phyloP scores from a whole-genome alignment of 2,888 invertebrate genomes.

The Pristionchus entomophagus region DNA sequence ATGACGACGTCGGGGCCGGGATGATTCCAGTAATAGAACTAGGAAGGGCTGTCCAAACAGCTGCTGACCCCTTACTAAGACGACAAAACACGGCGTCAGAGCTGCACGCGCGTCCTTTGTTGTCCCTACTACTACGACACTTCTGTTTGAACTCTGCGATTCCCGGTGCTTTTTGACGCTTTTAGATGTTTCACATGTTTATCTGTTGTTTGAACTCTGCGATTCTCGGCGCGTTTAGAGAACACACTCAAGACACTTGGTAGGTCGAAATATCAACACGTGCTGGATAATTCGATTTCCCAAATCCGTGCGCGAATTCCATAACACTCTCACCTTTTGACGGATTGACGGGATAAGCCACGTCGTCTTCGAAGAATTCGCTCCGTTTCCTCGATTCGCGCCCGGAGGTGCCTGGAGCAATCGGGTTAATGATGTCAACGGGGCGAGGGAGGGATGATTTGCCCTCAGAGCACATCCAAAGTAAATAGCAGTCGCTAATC shows the following conservation, averaged over 20 bases:
- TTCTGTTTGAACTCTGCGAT: neutral
- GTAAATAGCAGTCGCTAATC: slow-evolving; percentile 7
- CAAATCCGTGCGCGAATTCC: too few relatives aligned
- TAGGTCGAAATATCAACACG: neutral
- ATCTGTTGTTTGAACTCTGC: neutral
- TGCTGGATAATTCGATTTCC: too few relatives aligned
- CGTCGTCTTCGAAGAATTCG: slow-evolving; percentile 6
- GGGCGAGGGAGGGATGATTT: neutral
- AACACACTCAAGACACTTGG: neutral
- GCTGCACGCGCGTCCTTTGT: too few relatives aligned
- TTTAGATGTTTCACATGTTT: too few relatives aligned
- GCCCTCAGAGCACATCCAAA: neutral
- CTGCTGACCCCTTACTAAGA: neutral
- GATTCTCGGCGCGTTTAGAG: neutral
- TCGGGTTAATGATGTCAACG: slow-evolving; percentile 5
- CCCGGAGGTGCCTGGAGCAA: slow-evolving; percentile 25
- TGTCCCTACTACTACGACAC: too few relatives aligned
- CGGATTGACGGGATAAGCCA: neutral
- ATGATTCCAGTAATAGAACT: slow-evolving; percentile 26
- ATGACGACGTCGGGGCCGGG: neutral
- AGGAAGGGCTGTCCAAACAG: neutral
- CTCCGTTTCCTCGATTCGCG: neutral
- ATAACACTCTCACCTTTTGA: slow-evolving; percentile 18
- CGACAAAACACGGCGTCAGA: neutral
- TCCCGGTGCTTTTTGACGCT: too few relatives aligned